Evolutionary conservation across 2,113 vertebrate species (phyloP).

Genomic region (Tursiops truncatus): DNA sequence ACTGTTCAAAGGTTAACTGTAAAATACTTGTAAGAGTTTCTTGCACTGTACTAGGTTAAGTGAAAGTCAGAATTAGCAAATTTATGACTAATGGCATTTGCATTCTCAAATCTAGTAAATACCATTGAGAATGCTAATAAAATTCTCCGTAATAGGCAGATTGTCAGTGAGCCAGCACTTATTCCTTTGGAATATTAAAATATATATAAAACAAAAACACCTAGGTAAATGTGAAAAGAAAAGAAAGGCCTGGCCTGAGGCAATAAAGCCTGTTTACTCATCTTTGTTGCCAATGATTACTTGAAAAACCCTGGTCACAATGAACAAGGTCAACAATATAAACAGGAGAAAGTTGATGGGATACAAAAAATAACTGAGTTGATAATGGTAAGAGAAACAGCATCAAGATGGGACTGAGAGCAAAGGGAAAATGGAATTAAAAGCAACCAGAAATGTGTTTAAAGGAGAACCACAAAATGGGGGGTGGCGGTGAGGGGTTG

Average conservation of each 20-base stretch:
- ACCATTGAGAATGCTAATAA: not conserved
- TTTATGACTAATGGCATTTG: conserved; percentile 17
- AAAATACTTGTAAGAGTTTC: not conserved
- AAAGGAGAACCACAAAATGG: not conserved
- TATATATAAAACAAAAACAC: not conserved
- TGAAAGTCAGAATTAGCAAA: not conserved
- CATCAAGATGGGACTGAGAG: not conserved
- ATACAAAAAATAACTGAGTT: not conserved
- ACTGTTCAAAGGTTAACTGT: not conserved
- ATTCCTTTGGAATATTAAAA: not conserved
- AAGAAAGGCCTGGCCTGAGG: not conserved
- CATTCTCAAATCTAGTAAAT: conserved; percentile 30
- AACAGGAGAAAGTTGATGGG: not conserved
- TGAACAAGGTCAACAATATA: not conserved
- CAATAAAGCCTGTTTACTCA: not conserved
- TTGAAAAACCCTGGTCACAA: not conserved
- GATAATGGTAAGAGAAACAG: not conserved
- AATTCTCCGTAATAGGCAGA: not conserved
- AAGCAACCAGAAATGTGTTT: conserved; percentile 1
- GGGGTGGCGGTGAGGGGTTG: fast-evolving
- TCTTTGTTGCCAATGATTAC: not conserved
- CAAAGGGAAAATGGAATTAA: not conserved
- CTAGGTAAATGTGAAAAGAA: not conserved
- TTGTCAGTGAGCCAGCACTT: not conserved
- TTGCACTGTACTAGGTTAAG: not conserved